Evolutionary conservation across 2,797 vertebrate species (phyloP), one percentile per base, ranked within the genome.

Genomic region (Hoplostethus atlanticus): DNA sequence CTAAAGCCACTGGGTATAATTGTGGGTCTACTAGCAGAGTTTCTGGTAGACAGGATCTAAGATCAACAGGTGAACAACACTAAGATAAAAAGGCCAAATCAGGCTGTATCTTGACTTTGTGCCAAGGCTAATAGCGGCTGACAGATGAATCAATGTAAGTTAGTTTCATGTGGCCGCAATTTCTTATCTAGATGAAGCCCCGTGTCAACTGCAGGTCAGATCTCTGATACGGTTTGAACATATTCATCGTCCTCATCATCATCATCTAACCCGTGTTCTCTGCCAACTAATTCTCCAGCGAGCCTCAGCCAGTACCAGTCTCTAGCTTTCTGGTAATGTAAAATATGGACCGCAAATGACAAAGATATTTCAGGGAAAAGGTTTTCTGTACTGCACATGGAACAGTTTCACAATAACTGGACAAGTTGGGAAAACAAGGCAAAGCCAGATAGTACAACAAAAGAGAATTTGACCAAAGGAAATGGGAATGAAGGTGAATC

Each of bases 1-100:
- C 72, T 76, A 66, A 78, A 77, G 82, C 81, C 73, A 67, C 64
- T 1, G 34, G 71, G 56, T 76, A 65, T 38, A 80, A 78, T 68
- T 67, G 60, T 54, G 69, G 48, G 34, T 80, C 75, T 78, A 64
- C 68, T 64, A 48, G 80, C 61, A 55, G 75, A 75, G 68, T 53
- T 28, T 50, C 63, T 70, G 64, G 58, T 66, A 25, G 1, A 36
- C 46, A 42, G 75, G 69, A 76, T 83, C 68, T 73, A 52, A 34
- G 64, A 76, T 82, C 77, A 82, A 64, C 2, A 70, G 69, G 74
- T 65, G 66, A 54, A 66, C 36, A 31, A 38, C 52, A 63, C 46
- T 21, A 11, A 50, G 1, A 30, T 51, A 47, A 55, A 60, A 57
- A 72, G 66, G 73, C 82, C 75, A 54, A 81, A 77, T 67, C 83